These are phyloP conservation scores for Macrotrachela quadricornifera DNA, from an alignment of 1,140 invertebrate species.

Conservation along the genomic window DNA sequence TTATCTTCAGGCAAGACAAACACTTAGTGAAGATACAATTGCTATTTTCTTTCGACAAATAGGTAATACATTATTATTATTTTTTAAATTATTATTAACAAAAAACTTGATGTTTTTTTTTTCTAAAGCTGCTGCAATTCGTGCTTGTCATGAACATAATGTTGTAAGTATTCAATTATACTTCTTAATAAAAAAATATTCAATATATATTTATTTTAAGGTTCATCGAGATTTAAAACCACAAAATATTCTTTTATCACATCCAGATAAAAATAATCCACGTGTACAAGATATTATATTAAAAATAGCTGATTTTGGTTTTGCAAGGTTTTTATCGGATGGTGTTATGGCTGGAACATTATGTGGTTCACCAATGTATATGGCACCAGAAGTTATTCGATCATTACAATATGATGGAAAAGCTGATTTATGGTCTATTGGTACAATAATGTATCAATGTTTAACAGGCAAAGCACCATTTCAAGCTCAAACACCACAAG, in stretches of 20 bases:
- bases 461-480: constrained; percentile 94
- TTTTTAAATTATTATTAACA: not conserved
- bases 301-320: constrained; percentile 74
- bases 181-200: constrained; percentile 73
- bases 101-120: not conserved
- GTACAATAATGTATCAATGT: constrained; percentile 96
- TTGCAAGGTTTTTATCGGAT: constrained; percentile 88
- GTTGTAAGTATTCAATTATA: constrained; percentile 36
- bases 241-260: constrained; percentile 73
- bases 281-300: not conserved
- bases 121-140: constrained; percentile 8
- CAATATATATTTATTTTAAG: constrained; percentile 59
- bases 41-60: constrained; percentile 78
- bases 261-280: constrained; percentile 74
- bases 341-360: constrained; percentile 97
- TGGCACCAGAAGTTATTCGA: constrained; percentile 99
- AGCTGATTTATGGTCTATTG: constrained; percentile 93
- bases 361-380: constrained; percentile 99
- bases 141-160: constrained; percentile 48
- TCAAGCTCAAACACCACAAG: constrained; percentile 89
- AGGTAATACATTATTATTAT: constrained; percentile 33
- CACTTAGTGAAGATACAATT: constrained; percentile 87
- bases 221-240: constrained; percentile 93
- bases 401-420: constrained; percentile 93
- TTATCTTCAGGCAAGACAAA: constrained; percentile 65